These are phyloP conservation scores for Tenrec ecaudatus DNA, from an alignment of 2,113 vertebrate genomes.

Conservation along the genomic window DNA sequence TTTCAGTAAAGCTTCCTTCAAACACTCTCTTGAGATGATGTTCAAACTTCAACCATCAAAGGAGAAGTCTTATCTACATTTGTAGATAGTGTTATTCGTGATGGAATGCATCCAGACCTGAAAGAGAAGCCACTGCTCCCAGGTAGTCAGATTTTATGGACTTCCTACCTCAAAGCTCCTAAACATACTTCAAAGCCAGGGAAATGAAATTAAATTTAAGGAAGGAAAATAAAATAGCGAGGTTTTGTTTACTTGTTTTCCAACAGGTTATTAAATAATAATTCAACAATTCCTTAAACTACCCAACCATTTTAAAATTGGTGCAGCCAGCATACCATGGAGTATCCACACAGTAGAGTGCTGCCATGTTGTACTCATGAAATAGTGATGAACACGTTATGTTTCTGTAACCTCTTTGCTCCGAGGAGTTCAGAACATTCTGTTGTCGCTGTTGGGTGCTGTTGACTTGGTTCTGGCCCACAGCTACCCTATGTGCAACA, in stretches of 20 bases:
- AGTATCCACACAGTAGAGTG: neutral
- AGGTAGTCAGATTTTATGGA: slow-evolving; percentile 11
- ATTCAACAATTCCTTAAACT: neutral
- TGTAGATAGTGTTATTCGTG: neutral
- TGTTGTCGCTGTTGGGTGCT: too few species aligned
- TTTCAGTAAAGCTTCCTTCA: slow-evolving; percentile 66
- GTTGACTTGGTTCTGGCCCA: too few species aligned
- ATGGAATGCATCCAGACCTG: neutral
- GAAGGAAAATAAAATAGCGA: neutral
- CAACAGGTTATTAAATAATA: neutral
- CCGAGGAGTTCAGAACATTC: neutral
- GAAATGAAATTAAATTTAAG: neutral
- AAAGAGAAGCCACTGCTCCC: neutral
- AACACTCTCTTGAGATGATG: slow-evolving; percentile 50
- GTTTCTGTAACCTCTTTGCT: neutral
- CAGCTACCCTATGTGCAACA: too few species aligned
- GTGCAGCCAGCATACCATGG: neutral
- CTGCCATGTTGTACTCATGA: neutral
- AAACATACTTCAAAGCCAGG: slow-evolving; percentile 65
- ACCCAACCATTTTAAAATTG: too few species aligned
- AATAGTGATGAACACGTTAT: neutral
- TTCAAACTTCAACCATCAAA: slow-evolving; percentile 80
- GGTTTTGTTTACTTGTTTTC: slow-evolving; percentile 11
- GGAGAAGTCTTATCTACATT: slow-evolving; percentile 17
- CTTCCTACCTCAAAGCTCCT: slow-evolving; percentile 49